These are phyloP conservation scores for Kuschelorhynchus macadamiae DNA, from an alignment of 2,888 invertebrate species.

Conservation along the genomic window DNA sequence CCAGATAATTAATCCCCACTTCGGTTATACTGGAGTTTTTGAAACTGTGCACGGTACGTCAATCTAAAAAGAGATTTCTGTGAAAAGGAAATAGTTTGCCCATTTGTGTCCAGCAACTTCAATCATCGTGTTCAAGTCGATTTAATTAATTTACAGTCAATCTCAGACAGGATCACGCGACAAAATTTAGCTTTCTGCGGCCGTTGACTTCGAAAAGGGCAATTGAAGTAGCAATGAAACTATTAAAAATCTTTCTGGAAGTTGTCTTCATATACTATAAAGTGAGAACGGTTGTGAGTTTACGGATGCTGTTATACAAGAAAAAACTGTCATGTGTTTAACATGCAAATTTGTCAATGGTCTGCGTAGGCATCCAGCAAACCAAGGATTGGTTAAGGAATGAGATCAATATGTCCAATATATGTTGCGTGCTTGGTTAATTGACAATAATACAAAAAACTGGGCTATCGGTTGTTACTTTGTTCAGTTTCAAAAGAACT, in stretches of 20 bases:
- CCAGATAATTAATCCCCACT: slow-evolving; percentile 1
- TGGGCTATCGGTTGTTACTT: slow-evolving; percentile 8
- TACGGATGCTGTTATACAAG: not conserved
- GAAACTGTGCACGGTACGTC: not conserved
- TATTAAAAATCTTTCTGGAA: slow-evolving; percentile 15
- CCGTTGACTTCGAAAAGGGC: not conserved
- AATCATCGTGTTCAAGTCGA: too few species aligned
- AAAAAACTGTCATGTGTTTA: not conserved
- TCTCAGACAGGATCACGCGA: too few species aligned
- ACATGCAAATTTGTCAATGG: slow-evolving; percentile 1
- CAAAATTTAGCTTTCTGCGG: too few species aligned
- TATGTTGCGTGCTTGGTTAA: not conserved
- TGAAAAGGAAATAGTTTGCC: not conserved
- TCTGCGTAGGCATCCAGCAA: not conserved
- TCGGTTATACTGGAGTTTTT: slow-evolving; percentile 4
- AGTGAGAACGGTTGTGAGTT: not conserved
- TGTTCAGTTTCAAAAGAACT: too few species aligned
- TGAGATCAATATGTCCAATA: not conserved
- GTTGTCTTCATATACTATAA: not conserved
- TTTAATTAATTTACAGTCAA: too few species aligned
- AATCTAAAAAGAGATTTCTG: not conserved
- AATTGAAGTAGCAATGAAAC: not conserved
- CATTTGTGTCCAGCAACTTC: not conserved
- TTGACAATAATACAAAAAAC: not conserved
- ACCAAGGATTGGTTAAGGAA: not conserved